Percentiles rank a stretch among this genome's conserved stretches.
Conservation (phyloP, 2,888 invertebrate genomes). For the Apoda limacodes region DNA sequence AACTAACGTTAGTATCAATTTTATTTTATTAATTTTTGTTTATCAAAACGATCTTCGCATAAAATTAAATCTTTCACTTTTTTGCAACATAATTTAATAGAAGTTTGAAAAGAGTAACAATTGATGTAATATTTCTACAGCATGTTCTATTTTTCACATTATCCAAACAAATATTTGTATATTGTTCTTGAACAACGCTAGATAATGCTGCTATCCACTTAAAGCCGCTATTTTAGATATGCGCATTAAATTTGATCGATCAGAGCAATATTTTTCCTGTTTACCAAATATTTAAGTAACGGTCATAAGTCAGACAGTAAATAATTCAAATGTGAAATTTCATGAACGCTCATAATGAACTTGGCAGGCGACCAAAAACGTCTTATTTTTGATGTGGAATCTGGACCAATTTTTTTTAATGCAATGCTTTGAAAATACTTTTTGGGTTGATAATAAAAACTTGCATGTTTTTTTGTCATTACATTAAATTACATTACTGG, state of each 20-base stretch:
- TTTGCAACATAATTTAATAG: too few relatives aligned
- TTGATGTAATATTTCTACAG: not conserved
- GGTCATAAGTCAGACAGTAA: conserved; percentile 69
- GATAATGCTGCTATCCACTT: conserved; percentile 53
- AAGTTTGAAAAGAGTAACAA: too few relatives aligned
- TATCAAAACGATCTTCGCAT: not conserved
- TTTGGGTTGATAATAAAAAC: too few relatives aligned
- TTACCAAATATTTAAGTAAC: conserved; percentile 71
- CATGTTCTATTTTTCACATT: not conserved
- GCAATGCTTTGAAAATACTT: conserved; percentile 62
- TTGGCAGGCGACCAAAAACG: conserved; percentile 68
- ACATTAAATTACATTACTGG: too few relatives aligned
- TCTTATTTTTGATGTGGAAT: conserved; percentile 70
- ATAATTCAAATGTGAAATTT: conserved; percentile 71
- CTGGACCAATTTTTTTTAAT: conserved; percentile 67
- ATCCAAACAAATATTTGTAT: not conserved
- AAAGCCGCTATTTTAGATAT: conserved; percentile 51
- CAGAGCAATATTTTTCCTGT: conserved; percentile 67
- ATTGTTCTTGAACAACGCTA: conserved; percentile 23
- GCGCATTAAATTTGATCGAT: conserved; percentile 67
- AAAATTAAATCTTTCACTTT: not conserved
- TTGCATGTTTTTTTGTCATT: too few relatives aligned
- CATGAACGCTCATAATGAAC: conserved; percentile 71
- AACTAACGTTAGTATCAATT: not conserved
- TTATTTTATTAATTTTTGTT: not conserved